Conservation (phyloP, 2,888 invertebrate species). For the Pachliopta kotzebuea region DNA sequence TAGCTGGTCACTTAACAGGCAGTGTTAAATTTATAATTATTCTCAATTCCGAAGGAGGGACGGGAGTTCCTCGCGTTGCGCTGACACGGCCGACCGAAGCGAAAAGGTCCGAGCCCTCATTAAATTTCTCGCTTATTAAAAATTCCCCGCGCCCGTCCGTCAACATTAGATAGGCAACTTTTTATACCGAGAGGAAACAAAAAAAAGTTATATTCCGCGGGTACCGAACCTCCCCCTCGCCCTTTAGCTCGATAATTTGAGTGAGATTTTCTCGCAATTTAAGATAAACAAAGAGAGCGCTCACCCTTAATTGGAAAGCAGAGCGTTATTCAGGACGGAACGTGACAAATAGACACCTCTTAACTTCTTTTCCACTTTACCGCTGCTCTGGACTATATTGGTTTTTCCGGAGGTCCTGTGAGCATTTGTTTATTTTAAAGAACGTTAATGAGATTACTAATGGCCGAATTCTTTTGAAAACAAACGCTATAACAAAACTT, state of each 20-base stretch:
- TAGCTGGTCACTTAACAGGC: constrained; percentile 4
- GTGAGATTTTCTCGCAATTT: constrained; percentile 81
- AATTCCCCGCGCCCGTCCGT: constrained; percentile 74
- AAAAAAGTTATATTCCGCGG: constrained; percentile 66
- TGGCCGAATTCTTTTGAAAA: not conserved
- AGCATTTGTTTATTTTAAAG: constrained; percentile 73
- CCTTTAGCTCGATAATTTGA: constrained; percentile 79
- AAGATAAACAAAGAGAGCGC: constrained; percentile 81
- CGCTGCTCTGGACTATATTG: constrained; percentile 72
- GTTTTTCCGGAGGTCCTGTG: constrained; percentile 58
- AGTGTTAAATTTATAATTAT: constrained; percentile 14
- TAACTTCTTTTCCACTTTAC: constrained; percentile 79
- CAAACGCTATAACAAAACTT: not conserved
- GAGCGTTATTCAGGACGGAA: constrained; percentile 78
- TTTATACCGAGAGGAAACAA: constrained; percentile 71
- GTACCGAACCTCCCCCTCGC: constrained; percentile 69
- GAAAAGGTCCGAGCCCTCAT: constrained; percentile 70
- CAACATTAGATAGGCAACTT: constrained; percentile 71
- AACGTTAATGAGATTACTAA: constrained; percentile 61
- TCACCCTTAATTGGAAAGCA: constrained; percentile 81
- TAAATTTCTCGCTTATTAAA: constrained; percentile 81
- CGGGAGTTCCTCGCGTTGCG: constrained; percentile 46
- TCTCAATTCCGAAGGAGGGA: constrained; percentile 40
- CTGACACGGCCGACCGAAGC: constrained; percentile 62
- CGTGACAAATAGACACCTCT: constrained; percentile 81